A percentile compares a stretch with the other conserved stretches of the same genome.
Conservation (phyloP, 2,888 invertebrate genomes). For the Clostera curtula region DNA sequence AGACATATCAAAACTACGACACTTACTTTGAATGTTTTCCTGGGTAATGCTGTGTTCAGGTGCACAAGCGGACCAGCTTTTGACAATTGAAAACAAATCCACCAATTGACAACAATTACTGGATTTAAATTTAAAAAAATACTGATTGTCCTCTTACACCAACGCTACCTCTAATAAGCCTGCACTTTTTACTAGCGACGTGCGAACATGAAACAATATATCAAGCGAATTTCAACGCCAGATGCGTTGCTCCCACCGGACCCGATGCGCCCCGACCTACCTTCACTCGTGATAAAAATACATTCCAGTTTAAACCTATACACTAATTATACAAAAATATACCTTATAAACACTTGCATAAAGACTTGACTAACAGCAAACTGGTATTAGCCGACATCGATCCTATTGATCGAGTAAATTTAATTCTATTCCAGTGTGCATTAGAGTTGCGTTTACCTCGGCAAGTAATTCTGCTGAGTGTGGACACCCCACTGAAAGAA, state of each 20-base stretch:
- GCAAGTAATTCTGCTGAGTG: slow-evolving; percentile 14
- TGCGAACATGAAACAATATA: slow-evolving; percentile 29
- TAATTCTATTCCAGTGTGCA: slow-evolving; percentile 12
- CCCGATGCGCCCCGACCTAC: slow-evolving; percentile 23
- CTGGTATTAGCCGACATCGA: not conserved
- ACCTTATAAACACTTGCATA: slow-evolving; percentile 5
- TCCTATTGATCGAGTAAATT: slow-evolving; percentile 12
- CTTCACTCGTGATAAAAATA: slow-evolving; percentile 25
- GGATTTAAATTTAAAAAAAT: no score
- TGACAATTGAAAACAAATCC: no score
- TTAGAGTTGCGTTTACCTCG: slow-evolving; percentile 10
- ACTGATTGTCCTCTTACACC: no score
- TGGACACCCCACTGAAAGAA: slow-evolving; percentile 36
- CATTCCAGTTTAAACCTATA: slow-evolving; percentile 3
- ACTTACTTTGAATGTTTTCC: no score
- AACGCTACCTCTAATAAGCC: no score
- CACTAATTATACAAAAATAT: slow-evolving; percentile 4
- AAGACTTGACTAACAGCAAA: not conserved
- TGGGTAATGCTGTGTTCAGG: no score
- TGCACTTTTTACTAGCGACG: no score
- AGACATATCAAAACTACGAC: no score
- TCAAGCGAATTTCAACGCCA: slow-evolving; percentile 36
- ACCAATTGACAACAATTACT: no score
- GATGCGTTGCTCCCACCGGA: slow-evolving; percentile 36
- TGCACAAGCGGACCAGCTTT: no score